Conservation (phyloP, 64 coral and sea anemone species). For the Pachyseris speciosa region DNA sequence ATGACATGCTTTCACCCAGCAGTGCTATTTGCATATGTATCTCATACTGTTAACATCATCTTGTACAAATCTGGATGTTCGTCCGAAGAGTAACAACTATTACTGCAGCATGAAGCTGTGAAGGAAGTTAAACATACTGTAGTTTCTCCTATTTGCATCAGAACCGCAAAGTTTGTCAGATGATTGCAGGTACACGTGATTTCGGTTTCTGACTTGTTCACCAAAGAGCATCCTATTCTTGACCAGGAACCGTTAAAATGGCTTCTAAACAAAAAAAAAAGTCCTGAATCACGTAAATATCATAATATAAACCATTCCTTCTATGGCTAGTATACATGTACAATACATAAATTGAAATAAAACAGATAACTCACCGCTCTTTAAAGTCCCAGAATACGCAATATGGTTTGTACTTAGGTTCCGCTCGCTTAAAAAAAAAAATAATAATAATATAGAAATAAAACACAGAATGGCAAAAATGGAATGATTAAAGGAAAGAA, state of each 20-base stretch:
- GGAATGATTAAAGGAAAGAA: too few relatives aligned
- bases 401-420: slow-evolving; percentile 10
- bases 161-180: slow-evolving; percentile 87
- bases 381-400: slow-evolving; percentile 72
- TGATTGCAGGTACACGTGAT: slow-evolving; percentile 81
- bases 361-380: neutral
- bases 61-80: too few relatives aligned
- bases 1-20: too few relatives aligned
- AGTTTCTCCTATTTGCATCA: slow-evolving; percentile 65
- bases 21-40: too few relatives aligned
- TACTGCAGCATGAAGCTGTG: neutral
- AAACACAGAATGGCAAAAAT: too few relatives aligned
- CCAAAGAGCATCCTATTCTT: slow-evolving; percentile 50
- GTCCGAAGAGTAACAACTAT: too few relatives aligned
- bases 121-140: neutral
- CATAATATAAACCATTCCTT: too few relatives aligned
- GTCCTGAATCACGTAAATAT: too few relatives aligned
- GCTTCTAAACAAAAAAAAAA: slow-evolving; percentile 8
- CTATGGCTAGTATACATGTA: too few relatives aligned
- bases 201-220: slow-evolving; percentile 1
- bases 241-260: slow-evolving; percentile 75
- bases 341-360: neutral
- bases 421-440: neutral
- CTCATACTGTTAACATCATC: too few relatives aligned
- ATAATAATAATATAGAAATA: too few relatives aligned